A percentile compares a stretch with the other conserved stretches of the same genome.
Evolutionary conservation across 2,113 vertebrate species (phyloP).

Genomic region (Hucho hucho): DNA sequence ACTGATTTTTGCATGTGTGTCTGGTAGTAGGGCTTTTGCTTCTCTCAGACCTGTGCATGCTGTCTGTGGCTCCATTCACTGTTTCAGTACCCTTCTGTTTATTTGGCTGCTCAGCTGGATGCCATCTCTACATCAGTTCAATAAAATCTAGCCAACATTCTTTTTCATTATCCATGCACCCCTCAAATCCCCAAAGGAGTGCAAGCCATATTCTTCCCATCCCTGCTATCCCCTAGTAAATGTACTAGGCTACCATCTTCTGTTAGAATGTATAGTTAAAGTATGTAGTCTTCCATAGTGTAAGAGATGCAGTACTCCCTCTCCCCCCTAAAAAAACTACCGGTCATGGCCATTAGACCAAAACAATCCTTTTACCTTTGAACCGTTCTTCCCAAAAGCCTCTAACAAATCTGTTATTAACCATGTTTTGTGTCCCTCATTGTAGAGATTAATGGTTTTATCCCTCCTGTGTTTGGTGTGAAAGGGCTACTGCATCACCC

Average conservation of each 20-base stretch:
- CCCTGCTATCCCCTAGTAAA: neutral
- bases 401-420: conserved; percentile 4
- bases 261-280: neutral
- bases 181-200: no score
- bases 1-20: conserved; percentile 33
- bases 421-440: neutral
- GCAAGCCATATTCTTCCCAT: neutral
- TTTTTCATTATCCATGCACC: no score
- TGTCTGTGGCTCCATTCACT: neutral
- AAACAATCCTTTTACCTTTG: neutral
- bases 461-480: neutral
- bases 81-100: neutral
- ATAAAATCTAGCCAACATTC: neutral
- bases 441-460: neutral
- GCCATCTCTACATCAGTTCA: neutral
- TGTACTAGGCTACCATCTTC: no score
- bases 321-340: neutral
- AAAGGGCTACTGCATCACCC: conserved; percentile 32
- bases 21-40: conserved; percentile 44
- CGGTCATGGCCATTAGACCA: neutral
- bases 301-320: conserved; percentile 15
- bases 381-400: neutral
- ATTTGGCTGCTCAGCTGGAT: neutral
- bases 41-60: conserved; percentile 40
- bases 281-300: neutral